Base-by-base conservation (phyloP, 2,888 invertebrate genomes). In the Orchesellides sinensis region DNA sequence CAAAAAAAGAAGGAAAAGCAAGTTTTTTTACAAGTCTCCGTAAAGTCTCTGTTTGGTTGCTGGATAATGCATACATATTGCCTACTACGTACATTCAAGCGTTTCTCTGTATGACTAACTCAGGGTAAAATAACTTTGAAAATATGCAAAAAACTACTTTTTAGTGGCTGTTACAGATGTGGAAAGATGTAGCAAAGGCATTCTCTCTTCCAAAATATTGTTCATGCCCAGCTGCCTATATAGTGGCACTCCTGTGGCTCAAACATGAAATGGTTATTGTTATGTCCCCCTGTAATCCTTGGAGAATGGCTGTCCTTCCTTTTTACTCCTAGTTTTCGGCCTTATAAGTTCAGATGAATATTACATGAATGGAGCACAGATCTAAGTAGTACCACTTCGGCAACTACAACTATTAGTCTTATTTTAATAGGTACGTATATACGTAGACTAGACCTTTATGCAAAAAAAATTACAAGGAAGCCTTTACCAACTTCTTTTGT, bases 251-350 rank as follows among this genome's bases (percentile, higher is more conserved):
- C 65, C 73, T 63, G 47, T 59, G 65, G 65, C 65, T 74, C 25
- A 54, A 49, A 35, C 49, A 73, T 8, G 47, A 74, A 74, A 74
- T 74, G 74, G 52, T 74, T 74, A 74, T 74, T 74, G 65, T 65
- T 74, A 74, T 74, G 68, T 68, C 35, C 19, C 12, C 27, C 68
- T 17, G 4, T 68, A 49, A 68, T 68, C 68, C 49, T 49, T 68
- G 49, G 68, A 68, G 29, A 68, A 68, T 52, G 19, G 19, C 27
- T 27, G 66, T 25, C 23, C 47, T 61, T 61, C 56, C 56, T 47
- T 45, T 52, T 52, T 52, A 17, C 17, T 23, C 14, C 25, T 6
- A 19, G 5, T 19, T 21, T 21, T 56, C 56, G 23, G 25, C 21
- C 23, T 25, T 56, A n/a, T n/a, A n/a, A n/a, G n/a, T n/a, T n/a